These are phyloP conservation scores for Acropora tenuis DNA, from an alignment of 64 coral and sea anemone genomes.

Conservation along the genomic window DNA sequence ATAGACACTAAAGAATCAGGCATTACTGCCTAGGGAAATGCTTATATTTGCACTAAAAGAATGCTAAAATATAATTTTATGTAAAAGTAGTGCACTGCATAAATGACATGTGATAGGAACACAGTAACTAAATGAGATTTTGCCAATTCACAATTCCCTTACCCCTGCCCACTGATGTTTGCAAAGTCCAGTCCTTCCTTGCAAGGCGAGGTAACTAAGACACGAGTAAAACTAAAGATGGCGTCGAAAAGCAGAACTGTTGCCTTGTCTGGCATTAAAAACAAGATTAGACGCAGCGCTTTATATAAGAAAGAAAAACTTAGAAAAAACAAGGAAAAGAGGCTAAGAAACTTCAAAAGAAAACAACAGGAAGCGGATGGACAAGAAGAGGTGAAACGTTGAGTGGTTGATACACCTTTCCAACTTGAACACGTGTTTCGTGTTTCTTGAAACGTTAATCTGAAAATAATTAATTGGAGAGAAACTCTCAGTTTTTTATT, in stretches of 20 bases:
- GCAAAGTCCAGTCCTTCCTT: neutral
- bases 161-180: neutral
- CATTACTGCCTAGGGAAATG: too few relatives aligned
- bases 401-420: too few relatives aligned
- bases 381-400: constrained; percentile 70
- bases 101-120: too few relatives aligned
- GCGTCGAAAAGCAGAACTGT: constrained; percentile 44
- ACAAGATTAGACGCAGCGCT: constrained; percentile 71
- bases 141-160: too few relatives aligned
- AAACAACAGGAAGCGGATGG: constrained; percentile 82
- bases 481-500: too few relatives aligned
- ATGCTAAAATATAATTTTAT: too few relatives aligned
- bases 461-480: too few relatives aligned
- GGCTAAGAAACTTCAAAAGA: constrained; percentile 75
- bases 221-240: constrained; percentile 60
- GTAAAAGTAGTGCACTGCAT: too few relatives aligned
- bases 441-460: too few relatives aligned
- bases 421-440: neutral
- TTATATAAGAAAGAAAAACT: constrained; percentile 82
- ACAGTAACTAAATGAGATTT: too few relatives aligned
- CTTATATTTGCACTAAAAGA: too few relatives aligned
- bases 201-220: neutral
- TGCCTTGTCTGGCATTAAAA: constrained; percentile 79
- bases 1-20: too few relatives aligned
- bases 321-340: constrained; percentile 88